phyloP scores from a whole-genome alignment of 2,113 vertebrate species.

The Mesoclemmys tuberculata region DNA sequence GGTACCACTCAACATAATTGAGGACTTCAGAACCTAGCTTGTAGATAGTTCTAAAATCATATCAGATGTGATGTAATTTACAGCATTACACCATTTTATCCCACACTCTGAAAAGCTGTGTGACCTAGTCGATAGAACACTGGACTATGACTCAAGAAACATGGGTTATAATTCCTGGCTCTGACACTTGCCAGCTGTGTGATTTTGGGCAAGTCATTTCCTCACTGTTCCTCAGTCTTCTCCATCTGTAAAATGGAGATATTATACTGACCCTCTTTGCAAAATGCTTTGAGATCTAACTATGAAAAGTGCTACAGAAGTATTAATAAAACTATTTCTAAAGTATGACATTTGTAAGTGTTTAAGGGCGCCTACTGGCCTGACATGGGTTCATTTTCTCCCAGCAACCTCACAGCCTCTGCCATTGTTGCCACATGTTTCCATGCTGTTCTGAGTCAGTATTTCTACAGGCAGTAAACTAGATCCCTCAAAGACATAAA shows the following conservation, averaged over 20 bases:
- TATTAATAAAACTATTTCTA: neutral
- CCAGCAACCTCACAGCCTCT: conserved; percentile 20
- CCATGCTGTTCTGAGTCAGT: conserved; percentile 29
- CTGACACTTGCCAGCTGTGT: no score
- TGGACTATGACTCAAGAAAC: no score
- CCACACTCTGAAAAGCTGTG: no score
- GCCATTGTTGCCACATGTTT: conserved; percentile 48
- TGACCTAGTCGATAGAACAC: no score
- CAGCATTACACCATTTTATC: neutral
- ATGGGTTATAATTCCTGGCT: no score
- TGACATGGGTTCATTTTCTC: conserved; percentile 16
- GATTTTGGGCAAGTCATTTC: no score
- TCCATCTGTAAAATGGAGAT: no score
- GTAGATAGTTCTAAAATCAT: neutral
- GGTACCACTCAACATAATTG: neutral
- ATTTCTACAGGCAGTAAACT: conserved; percentile 44
- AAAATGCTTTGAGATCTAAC: no score
- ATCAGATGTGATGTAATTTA: neutral
- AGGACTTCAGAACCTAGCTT: neutral
- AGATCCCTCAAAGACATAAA: conserved; percentile 34
- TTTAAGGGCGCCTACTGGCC: neutral
- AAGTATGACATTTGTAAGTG: neutral
- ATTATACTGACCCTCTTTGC: no score
- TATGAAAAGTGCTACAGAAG: no score
- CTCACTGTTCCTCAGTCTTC: no score